Evolutionary conservation across 1,140 invertebrate species (phyloP).

Genomic region (Dryas iulia): DNA sequence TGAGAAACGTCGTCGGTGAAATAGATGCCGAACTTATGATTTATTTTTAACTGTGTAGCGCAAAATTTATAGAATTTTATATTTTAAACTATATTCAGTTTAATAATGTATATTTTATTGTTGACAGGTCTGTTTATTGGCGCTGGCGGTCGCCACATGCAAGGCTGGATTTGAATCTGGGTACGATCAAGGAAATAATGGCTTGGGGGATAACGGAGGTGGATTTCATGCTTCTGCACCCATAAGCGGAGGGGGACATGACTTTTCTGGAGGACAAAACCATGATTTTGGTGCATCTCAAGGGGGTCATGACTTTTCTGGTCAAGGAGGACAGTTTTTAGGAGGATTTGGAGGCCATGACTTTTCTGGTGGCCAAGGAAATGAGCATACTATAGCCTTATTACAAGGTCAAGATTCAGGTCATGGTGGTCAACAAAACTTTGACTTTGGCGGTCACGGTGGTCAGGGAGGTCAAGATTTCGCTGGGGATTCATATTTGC

Average conservation of each 20-base stretch:
- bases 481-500: constrained; percentile 63
- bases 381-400: constrained; percentile 22
- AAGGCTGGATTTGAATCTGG: constrained; percentile 57
- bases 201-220: constrained; percentile 33
- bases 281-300: constrained; percentile 33
- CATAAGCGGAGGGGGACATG: constrained; percentile 31
- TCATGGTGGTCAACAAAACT: constrained; percentile 37
- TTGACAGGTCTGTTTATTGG: constrained; percentile 68
- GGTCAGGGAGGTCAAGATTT: constrained; percentile 36
- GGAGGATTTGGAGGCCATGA: constrained; percentile 27
- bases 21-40: constrained; percentile 9
- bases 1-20: background rate
- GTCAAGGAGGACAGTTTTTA: constrained; percentile 27
- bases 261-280: constrained; percentile 27
- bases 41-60: background rate
- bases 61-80: background rate
- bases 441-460: constrained; percentile 38
- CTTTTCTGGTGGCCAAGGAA: constrained; percentile 23
- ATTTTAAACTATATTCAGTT: background rate
- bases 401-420: constrained; percentile 25
- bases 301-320: constrained; percentile 35
- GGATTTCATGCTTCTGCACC: constrained; percentile 30
- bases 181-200: constrained; percentile 35
- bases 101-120: constrained; percentile 22
- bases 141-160: constrained; percentile 61